A percentile compares a stretch with the other conserved stretches of the same genome.
phyloP scores from a whole-genome alignment of 2,113 vertebrate genomes.

The Turdus rufiventris region DNA sequence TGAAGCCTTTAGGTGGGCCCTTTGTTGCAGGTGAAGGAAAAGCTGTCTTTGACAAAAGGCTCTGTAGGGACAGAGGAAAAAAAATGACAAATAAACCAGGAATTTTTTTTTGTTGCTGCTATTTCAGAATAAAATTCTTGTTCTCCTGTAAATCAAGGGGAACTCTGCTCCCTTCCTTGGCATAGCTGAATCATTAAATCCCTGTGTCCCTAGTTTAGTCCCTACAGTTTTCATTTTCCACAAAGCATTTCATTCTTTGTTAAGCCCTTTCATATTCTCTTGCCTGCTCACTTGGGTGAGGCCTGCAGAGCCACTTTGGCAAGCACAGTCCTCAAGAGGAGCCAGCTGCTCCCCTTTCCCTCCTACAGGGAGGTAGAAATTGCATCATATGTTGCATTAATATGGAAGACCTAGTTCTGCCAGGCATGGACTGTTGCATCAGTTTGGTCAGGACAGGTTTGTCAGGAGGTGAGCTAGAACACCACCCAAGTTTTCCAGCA shows the following conservation, averaged over 20 bases:
- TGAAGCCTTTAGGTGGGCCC: slow-evolving; percentile 47
- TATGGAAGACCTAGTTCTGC: not conserved
- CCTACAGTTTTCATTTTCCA: not conserved
- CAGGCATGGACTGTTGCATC: not conserved
- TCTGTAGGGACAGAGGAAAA: slow-evolving; percentile 62
- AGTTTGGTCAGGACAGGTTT: not conserved
- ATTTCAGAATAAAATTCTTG: not conserved
- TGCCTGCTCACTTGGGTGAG: not conserved
- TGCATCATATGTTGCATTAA: not conserved
- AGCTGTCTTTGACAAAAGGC: slow-evolving; percentile 74
- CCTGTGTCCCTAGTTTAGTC: not conserved
- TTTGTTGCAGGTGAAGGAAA: slow-evolving; percentile 72
- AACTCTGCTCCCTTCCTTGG: not conserved
- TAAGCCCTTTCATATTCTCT: not conserved
- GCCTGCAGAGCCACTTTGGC: not conserved
- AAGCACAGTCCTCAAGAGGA: not conserved
- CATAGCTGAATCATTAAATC: not conserved
- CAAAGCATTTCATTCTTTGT: not conserved
- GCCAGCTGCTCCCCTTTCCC: not conserved
- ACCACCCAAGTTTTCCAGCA: not conserved
- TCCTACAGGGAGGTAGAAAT: not conserved
- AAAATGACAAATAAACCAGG: not conserved
- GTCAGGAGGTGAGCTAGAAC: not conserved
- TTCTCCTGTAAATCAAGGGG: not conserved
- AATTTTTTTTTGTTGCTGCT: not conserved